Evolutionary conservation across 2,888 invertebrate genomes (phyloP).

Genomic region (Spisula subtruncata): DNA sequence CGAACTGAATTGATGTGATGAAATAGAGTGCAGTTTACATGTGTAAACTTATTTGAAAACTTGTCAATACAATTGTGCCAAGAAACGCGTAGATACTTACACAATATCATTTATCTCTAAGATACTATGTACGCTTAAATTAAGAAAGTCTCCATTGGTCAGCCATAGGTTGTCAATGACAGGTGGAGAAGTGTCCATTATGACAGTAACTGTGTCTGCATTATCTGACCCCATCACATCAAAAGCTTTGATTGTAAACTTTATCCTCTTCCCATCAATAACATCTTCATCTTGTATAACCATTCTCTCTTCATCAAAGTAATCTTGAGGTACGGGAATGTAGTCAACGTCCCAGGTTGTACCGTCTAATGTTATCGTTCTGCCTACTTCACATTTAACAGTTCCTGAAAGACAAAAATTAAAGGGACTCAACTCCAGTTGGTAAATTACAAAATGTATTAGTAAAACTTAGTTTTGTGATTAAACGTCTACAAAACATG

Average conservation of each 20-base stretch:
- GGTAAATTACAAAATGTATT: too few relatives aligned
- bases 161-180: slow-evolving; percentile 69
- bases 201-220: slow-evolving; percentile 13
- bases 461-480: too few relatives aligned
- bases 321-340: neutral
- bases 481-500: too few relatives aligned
- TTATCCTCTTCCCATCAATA: neutral
- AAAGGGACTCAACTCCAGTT: too few relatives aligned
- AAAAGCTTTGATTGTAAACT: neutral
- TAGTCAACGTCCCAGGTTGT: neutral
- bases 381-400: slow-evolving; percentile 1
- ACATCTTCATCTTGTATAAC: neutral
- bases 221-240: neutral
- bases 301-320: slow-evolving; percentile 16
- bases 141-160: slow-evolving; percentile 66
- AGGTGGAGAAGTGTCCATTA: slow-evolving; percentile 63
- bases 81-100: too few relatives aligned
- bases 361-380: neutral
- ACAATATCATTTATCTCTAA: slow-evolving; percentile 61
- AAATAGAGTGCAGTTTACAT: too few relatives aligned
- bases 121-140: slow-evolving; percentile 67
- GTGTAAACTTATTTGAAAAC: too few relatives aligned
- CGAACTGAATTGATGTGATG: too few relatives aligned
- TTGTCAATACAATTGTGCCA: too few relatives aligned
- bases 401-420: slow-evolving; percentile 24